Evolutionary conservation across 1,140 invertebrate species (phyloP), one percentile per base, ranked within the genome.

Genomic region (Leptopilina boulardi): DNA sequence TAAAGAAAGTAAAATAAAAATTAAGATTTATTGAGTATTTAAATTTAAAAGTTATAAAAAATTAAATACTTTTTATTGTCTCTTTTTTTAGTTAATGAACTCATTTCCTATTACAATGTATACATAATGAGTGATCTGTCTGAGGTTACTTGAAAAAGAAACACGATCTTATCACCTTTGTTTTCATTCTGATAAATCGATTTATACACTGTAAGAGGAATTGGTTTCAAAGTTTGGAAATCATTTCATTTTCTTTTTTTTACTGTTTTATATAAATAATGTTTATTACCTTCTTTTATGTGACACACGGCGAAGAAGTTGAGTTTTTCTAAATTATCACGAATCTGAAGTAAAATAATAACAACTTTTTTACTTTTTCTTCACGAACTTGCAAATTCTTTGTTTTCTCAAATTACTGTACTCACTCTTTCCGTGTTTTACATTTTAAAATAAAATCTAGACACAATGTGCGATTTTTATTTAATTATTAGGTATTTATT

Each of bases 131-230:
- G 54, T 19, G 54, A 59, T 59, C 18, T 19, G 23, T 59, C 21
- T 59, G 6, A n/a, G 15, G 23, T 66, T 15, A 15, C 26, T 30
- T 23, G 23, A 3, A 66, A 66, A 59, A 66, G 59, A 30, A 30
- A 4, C 21, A 66, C 10, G 30, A 66, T 66, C 59, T 66, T 66
- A 66, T 66, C 59, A 66, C 23, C 15, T 34, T 2, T 66, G 13
- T 66, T 66, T 66, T 66, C 59, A 66, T 30, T 26, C 13, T 13
- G 23, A 66, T 30, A 66, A 34, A 66, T 66, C 10, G 26, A 66
- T 59, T 30, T 30, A 13, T 10, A 5, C 59, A 66, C 30, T 66
- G 59, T 4, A 66, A 66, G 59, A 66, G 26, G 23, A 66, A 23
- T 66, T 66, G 59, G 30, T 66, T 30, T 66, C 26, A 30, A 34